Percentiles rank a stretch among this genome's conserved stretches.
Conservation (phyloP, 1,140 invertebrate genomes). For the Sitophilus oryzae region DNA sequence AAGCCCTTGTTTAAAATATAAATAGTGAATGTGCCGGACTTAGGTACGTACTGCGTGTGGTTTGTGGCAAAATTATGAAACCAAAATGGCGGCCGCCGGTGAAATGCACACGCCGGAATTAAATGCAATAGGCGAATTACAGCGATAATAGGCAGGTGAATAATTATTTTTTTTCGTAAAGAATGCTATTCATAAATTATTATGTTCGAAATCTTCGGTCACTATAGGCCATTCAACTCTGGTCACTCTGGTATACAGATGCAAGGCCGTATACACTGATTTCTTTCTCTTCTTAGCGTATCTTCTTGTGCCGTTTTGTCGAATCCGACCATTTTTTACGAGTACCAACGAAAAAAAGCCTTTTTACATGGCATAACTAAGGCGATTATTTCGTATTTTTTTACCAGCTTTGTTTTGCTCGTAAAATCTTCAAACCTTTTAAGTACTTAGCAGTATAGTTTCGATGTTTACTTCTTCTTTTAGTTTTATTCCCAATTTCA, state of each 20-base stretch:
- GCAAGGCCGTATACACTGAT: slow-evolving; percentile 28
- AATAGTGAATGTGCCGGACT: too few relatives aligned
- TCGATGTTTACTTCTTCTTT: too few relatives aligned
- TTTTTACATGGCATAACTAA: not conserved
- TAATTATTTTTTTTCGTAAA: slow-evolving; percentile 25
- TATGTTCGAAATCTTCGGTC: slow-evolving; percentile 28
- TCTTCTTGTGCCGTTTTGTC: slow-evolving; percentile 22
- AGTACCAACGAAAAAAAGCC: not conserved
- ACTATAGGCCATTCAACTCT: slow-evolving; percentile 27
- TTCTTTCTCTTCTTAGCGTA: slow-evolving; percentile 12
- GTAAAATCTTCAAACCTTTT: too few relatives aligned
- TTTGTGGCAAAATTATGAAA: too few relatives aligned
- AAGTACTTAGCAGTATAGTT: too few relatives aligned
- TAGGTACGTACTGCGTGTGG: too few relatives aligned
- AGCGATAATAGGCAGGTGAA: slow-evolving; percentile 22
- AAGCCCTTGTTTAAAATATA: too few relatives aligned
- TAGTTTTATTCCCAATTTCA: too few relatives aligned
- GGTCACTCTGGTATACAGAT: slow-evolving; percentile 26
- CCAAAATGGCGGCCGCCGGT: too few relatives aligned
- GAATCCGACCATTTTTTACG: slow-evolving; percentile 15
- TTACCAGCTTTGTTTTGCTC: too few relatives aligned
- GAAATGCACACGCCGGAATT: not conserved
- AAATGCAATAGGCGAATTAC: not conserved
- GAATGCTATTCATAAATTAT: slow-evolving; percentile 28
- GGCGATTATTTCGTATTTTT: not conserved